phyloP scores from a whole-genome alignment of 2,888 invertebrate species.

The Cephus rjabovi region DNA sequence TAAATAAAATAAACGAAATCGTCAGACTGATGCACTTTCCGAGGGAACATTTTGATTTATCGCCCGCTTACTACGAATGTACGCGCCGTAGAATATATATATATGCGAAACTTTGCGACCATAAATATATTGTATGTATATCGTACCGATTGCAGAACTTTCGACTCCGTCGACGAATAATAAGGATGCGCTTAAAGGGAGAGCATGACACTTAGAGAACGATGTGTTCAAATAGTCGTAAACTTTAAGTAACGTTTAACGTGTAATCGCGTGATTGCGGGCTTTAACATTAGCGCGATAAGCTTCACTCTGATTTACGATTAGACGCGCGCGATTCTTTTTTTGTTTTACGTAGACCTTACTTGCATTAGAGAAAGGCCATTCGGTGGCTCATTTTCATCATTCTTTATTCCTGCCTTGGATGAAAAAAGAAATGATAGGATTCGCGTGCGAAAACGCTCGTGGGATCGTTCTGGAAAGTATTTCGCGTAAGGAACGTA shows the following conservation, averaged over 20 bases:
- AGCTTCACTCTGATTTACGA: background rate
- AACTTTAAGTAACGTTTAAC: conserved; percentile 34
- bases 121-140: conserved; percentile 11
- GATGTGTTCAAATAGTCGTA: conserved; percentile 52
- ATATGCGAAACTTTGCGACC: conserved; percentile 5
- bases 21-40: conserved; percentile 36
- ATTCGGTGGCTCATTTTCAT: background rate
- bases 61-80: background rate
- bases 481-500: background rate
- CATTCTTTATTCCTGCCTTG: background rate
- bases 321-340: background rate
- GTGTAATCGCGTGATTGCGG: conserved; percentile 25
- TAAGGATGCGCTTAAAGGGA: conserved; percentile 39
- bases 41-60: conserved; percentile 32
- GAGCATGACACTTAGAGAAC: conserved; percentile 45
- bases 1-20: conserved; percentile 17
- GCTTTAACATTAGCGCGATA: conserved; percentile 1
- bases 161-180: conserved; percentile 41
- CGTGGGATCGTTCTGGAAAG: background rate
- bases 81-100: background rate
- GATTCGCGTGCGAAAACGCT: background rate
- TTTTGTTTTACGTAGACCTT: background rate
- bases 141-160: conserved; percentile 21
- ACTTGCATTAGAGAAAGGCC: background rate
- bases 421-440: background rate